Conservation (phyloP, 2,888 invertebrate genomes). For the Kuschelorhynchus macadamiae region DNA sequence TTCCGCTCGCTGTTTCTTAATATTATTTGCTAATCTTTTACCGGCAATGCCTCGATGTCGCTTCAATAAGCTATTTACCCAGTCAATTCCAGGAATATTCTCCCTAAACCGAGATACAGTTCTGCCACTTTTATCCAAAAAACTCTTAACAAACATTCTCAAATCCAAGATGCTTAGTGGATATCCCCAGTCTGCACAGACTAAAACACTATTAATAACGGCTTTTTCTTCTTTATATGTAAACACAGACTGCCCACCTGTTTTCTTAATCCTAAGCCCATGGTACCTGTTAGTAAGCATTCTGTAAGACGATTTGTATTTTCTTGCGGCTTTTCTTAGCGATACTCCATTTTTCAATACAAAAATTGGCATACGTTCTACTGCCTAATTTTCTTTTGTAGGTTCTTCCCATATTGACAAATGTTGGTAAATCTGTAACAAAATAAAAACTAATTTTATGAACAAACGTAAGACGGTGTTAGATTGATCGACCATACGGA, state of each 20-base stretch:
- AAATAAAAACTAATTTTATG: too few relatives aligned
- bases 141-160: constrained; percentile 7
- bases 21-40: constrained; percentile 27
- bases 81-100: constrained; percentile 15
- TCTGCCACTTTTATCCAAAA: constrained; percentile 3
- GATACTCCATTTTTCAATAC: constrained; percentile 4
- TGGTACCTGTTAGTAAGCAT: too few relatives aligned
- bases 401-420: too few relatives aligned
- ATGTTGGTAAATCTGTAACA: too few relatives aligned
- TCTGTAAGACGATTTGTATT: too few relatives aligned
- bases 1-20: constrained; percentile 5
- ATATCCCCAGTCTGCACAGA: neutral
- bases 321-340: neutral
- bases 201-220: neutral
- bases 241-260: too few relatives aligned
- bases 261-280: too few relatives aligned
- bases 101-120: constrained; percentile 14
- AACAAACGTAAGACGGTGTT: too few relatives aligned
- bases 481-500: too few relatives aligned
- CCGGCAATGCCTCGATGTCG: constrained; percentile 17
- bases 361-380: neutral
- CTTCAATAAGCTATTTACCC: constrained; percentile 19
- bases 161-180: constrained; percentile 4
- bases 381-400: too few relatives aligned
- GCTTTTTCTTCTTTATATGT: neutral